A percentile compares a stretch with the other conserved stretches of the same genome.
Conservation (phyloP, 2,888 invertebrate species). For the Aporophyla lueneburgensis region DNA sequence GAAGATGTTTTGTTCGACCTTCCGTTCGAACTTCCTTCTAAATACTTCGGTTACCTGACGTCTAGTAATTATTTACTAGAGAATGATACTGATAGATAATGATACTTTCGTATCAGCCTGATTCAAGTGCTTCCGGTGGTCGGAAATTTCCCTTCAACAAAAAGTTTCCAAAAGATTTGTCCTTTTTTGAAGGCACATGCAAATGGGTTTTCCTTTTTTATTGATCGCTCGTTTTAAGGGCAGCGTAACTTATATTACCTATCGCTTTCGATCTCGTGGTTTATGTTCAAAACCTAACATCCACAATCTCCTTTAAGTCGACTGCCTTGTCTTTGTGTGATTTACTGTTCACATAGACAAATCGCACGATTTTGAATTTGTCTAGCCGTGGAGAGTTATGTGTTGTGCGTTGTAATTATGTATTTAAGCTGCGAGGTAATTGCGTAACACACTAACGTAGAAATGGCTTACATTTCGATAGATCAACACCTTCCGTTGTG, state of each 20-base stretch:
- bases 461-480: too few species aligned
- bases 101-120: not conserved
- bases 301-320: not conserved
- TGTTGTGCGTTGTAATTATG: too few species aligned
- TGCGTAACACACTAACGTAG: too few species aligned
- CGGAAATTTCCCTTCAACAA: not conserved
- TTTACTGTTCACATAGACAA: not conserved
- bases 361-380: too few species aligned
- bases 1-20: conserved; percentile 19
- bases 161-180: not conserved
- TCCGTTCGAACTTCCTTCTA: conserved; percentile 11
- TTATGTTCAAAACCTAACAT: not conserved
- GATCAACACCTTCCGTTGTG: too few species aligned
- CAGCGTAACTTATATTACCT: not conserved
- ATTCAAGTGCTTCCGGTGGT: not conserved
- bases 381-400: too few species aligned
- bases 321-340: not conserved
- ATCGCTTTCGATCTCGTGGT: too few species aligned
- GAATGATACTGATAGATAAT: too few species aligned
- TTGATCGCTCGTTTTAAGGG: not conserved
- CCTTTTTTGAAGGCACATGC: too few species aligned
- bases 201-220: not conserved
- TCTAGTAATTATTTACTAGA: not conserved
- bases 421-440: not conserved
- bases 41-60: not conserved